phyloP scores from a whole-genome alignment of 2,797 vertebrate species.

The Pristis pectinata region DNA sequence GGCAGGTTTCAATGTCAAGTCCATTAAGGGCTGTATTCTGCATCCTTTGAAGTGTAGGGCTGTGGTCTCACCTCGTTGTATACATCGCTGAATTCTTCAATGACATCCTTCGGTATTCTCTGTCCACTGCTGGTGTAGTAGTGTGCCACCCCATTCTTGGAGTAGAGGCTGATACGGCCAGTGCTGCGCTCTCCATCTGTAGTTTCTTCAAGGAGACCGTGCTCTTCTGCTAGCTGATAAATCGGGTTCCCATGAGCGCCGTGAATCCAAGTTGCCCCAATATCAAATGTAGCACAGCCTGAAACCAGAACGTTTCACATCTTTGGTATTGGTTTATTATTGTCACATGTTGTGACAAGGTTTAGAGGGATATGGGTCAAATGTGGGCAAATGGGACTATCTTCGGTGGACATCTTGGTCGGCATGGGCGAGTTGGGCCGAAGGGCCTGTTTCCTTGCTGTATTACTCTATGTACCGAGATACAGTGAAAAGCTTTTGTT shows the following conservation, averaged over 20 bases:
- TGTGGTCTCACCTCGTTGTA: conserved; percentile 82
- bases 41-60: neutral
- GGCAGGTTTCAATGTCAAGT: too few relatives aligned
- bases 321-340: neutral
- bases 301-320: neutral
- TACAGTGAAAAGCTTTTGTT: too few relatives aligned
- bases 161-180: conserved; percentile 93
- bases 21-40: too few relatives aligned
- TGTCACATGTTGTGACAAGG: neutral
- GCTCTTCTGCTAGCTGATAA: conserved; percentile 98
- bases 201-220: conserved; percentile 88
- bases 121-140: conserved; percentile 86
- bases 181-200: conserved; percentile 83
- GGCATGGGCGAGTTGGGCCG: too few relatives aligned
- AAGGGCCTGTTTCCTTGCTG: too few relatives aligned
- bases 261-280: conserved; percentile 99
- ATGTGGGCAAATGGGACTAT: too few relatives aligned
- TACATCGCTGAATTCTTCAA: conserved; percentile 99
- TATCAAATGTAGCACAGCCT: conserved; percentile 92
- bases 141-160: conserved; percentile 93
- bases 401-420: too few relatives aligned
- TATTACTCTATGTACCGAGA: too few relatives aligned
- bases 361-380: too few relatives aligned
- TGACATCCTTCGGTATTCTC: conserved; percentile 94
- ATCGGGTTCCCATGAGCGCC: conserved; percentile 93